A percentile compares a stretch with the other conserved stretches of the same genome.
Conservation (phyloP, 2,113 vertebrate species). For the Desmodus rotundus region DNA sequence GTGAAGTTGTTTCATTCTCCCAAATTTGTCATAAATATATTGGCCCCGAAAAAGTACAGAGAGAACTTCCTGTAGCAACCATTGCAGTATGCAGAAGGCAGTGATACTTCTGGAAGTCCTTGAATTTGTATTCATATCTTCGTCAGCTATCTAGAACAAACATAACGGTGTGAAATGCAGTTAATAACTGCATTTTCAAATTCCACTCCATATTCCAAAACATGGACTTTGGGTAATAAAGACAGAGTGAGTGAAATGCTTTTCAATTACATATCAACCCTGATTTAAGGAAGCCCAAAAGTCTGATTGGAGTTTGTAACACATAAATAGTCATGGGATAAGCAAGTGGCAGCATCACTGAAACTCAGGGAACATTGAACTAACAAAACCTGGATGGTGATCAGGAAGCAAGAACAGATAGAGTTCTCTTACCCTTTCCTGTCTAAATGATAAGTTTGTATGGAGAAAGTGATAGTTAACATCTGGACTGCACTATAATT, state of each 20-base stretch:
- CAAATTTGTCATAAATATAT: neutral
- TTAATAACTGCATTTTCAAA: no score
- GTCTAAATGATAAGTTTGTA: neutral
- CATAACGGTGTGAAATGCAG: neutral
- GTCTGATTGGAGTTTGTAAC: neutral
- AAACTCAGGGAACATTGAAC: neutral
- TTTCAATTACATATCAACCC: neutral
- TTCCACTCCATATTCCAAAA: neutral
- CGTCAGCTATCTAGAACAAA: neutral
- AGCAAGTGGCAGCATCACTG: neutral
- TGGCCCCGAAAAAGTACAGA: neutral
- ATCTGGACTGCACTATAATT: constrained; percentile 34
- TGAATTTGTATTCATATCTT: neutral
- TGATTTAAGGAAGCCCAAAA: neutral
- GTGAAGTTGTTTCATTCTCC: neutral
- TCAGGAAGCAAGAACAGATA: neutral
- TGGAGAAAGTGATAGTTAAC: constrained; percentile 16
- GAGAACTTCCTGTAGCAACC: neutral
- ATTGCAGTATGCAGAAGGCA: neutral
- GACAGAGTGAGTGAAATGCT: neutral
- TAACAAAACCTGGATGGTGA: neutral
- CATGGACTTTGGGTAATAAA: neutral
- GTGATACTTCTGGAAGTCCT: neutral
- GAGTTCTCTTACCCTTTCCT: constrained; percentile 2
- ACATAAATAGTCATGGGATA: neutral